A percentile compares a stretch with the other conserved stretches of the same genome.
Conservation (phyloP, 2,888 invertebrate species). For the Chalcosyrphus nemorum region DNA sequence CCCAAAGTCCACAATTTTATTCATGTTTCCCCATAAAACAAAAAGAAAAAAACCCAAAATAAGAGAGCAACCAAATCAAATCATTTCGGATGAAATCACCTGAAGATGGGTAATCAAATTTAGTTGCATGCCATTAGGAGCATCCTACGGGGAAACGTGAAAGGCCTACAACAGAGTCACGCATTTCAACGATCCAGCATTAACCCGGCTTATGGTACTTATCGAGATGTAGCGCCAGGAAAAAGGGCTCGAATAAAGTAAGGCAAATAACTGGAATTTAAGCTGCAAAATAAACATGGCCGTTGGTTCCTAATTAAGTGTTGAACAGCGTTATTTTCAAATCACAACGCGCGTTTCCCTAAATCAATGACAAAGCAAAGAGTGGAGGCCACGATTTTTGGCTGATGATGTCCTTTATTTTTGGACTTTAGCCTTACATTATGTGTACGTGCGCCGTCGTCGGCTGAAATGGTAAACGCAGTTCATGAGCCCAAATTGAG, state of each 20-base stretch:
- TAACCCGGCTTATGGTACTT: neutral
- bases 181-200: neutral
- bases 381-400: neutral
- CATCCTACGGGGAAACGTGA: neutral
- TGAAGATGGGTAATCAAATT: constrained; percentile 9
- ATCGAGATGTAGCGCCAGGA: neutral
- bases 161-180: neutral
- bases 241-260: neutral
- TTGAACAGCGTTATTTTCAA: neutral
- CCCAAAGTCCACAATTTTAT: neutral
- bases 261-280: neutral
- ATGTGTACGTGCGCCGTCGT: neutral
- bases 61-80: neutral
- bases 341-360: neutral
- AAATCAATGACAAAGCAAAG: neutral
- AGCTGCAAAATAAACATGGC: neutral
- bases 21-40: neutral
- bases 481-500: neutral
- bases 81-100: neutral
- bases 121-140: neutral
- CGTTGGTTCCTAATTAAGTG: constrained; percentile 1
- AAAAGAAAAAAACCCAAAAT: neutral
- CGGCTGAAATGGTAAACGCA: neutral
- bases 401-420: neutral
- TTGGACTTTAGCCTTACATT: neutral